These are phyloP conservation scores for Glaucidium brasilianum DNA, from an alignment of 2,113 vertebrate species.

Conservation along the genomic window DNA sequence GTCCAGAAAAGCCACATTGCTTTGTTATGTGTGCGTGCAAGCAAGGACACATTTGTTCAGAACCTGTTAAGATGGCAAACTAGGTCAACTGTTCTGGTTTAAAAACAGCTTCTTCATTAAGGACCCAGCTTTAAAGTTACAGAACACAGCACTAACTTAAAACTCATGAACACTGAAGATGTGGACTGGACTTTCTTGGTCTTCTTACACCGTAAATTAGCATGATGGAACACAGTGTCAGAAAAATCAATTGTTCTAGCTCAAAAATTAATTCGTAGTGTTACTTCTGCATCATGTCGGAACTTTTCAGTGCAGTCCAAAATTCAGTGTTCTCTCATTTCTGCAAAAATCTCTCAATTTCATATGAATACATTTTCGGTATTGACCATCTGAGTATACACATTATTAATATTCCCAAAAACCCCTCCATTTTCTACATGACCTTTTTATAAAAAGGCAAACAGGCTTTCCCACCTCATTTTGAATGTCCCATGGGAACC, in stretches of 20 bases:
- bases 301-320: background rate
- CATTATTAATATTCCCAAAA: background rate
- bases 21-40: background rate
- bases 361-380: background rate
- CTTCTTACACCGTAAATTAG: background rate
- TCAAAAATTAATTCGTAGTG: background rate
- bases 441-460: background rate
- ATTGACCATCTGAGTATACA: background rate
- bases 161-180: fast-evolving
- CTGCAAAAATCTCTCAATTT: background rate
- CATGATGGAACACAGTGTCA: background rate
- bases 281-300: background rate
- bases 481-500: background rate
- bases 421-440: background rate
- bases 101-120: background rate
- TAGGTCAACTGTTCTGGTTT: background rate
- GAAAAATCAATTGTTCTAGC: background rate
- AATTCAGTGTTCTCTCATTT: background rate
- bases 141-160: background rate
- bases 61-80: background rate
- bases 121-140: background rate
- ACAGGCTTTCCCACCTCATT: background rate
- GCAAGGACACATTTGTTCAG: background rate
- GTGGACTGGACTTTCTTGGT: background rate
- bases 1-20: background rate